A percentile compares a stretch with the other conserved stretches of the same genome.
These are phyloP conservation scores for Pampusana beccarii DNA, from an alignment of 2,113 vertebrate genomes.

Conservation along the genomic window DNA sequence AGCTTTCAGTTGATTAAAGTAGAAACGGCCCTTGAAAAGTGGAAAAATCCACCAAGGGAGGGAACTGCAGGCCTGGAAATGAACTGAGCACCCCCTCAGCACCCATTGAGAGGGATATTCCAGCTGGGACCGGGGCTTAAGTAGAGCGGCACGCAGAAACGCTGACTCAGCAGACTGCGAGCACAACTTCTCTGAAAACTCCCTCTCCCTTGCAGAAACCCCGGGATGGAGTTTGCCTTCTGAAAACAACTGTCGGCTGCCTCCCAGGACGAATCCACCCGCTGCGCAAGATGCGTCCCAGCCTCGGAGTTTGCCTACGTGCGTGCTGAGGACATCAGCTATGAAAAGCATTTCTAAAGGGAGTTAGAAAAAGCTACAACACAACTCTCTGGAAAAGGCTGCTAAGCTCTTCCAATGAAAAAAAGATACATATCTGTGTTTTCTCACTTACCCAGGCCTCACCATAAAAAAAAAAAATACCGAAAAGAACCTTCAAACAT, in stretches of 20 bases:
- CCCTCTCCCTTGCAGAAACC: background rate
- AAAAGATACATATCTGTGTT: background rate
- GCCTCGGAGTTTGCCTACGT: rapidly evolving
- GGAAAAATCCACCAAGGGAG: background rate
- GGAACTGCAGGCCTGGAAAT: background rate
- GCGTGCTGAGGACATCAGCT: background rate
- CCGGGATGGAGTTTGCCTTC: background rate
- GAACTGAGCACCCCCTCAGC: background rate
- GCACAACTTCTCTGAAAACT: background rate
- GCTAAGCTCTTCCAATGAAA: background rate
- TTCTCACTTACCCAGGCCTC: background rate
- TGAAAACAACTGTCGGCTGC: background rate
- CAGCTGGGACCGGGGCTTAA: background rate
- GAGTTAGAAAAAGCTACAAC: background rate
- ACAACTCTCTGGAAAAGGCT: background rate
- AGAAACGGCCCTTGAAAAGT: background rate
- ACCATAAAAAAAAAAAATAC: background rate
- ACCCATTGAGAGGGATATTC: background rate
- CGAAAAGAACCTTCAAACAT: background rate
- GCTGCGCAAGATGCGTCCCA: background rate
- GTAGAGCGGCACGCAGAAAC: background rate
- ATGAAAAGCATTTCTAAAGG: background rate
- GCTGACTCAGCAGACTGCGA: background rate
- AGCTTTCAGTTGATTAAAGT: slow-evolving; percentile 2
- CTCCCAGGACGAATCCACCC: background rate